These are phyloP conservation scores for Hemibagrus guttatus DNA, from an alignment of 2,797 vertebrate species.

Conservation along the genomic window DNA sequence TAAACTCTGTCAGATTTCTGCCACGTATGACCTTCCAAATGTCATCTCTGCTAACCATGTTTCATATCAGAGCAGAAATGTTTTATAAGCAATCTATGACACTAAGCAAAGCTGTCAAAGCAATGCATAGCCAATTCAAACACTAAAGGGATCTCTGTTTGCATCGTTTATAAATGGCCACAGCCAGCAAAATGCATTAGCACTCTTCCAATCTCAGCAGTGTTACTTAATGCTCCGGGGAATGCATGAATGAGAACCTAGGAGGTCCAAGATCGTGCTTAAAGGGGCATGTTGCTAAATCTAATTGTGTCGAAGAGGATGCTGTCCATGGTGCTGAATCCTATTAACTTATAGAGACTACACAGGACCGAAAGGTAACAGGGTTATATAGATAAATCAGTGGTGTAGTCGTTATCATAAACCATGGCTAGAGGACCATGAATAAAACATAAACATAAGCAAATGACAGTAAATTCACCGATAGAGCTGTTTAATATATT, in stretches of 20 bases:
- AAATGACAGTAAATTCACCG: not conserved
- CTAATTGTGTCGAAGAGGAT: not conserved
- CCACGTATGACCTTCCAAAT: constrained; percentile 46
- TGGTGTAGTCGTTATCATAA: not conserved
- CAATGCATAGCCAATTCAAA: not conserved
- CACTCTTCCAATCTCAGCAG: not conserved
- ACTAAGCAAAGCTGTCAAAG: not conserved
- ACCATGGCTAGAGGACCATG: not conserved
- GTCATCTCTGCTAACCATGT: constrained; percentile 28
- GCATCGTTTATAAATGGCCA: not conserved
- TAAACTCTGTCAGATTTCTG: constrained; percentile 35
- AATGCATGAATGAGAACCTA: constrained; percentile 13
- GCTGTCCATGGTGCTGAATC: constrained; percentile 41
- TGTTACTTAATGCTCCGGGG: not conserved
- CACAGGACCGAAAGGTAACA: not conserved
- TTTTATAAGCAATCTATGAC: not conserved
- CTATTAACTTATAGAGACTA: not conserved
- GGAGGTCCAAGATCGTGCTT: constrained; percentile 17
- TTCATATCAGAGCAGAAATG: not conserved
- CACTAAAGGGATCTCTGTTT: constrained; percentile 3
- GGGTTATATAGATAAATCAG: not conserved
- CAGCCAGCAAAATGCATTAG: constrained; percentile 10
- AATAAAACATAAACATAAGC: not conserved
- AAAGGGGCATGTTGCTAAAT: not conserved
- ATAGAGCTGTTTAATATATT: not conserved